Conservation (phyloP, 1,140 invertebrate species). For the Anastatus disparis region DNA sequence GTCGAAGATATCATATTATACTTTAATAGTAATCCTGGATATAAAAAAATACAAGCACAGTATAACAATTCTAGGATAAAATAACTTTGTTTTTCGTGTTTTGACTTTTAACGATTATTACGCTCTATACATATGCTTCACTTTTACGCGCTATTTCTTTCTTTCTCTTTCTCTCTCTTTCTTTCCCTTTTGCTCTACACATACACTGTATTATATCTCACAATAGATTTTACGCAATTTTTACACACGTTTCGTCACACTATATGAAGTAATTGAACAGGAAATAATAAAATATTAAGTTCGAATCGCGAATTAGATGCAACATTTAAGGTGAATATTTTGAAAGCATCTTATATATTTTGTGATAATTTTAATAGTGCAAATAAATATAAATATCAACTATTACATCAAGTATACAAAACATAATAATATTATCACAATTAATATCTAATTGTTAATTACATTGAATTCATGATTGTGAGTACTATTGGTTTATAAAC, state of each 20-base stretch:
- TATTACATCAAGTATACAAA: too few species aligned
- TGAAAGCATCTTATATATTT: constrained; percentile 7
- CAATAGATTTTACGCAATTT: not conserved
- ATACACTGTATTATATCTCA: constrained; percentile 1
- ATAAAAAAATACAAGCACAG: not conserved
- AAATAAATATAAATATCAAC: too few species aligned
- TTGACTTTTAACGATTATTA: constrained; percentile 3
- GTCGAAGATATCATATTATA: constrained; percentile 3
- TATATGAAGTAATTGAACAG: constrained; percentile 1
- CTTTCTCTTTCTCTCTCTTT: too few species aligned
- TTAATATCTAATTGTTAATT: not conserved
- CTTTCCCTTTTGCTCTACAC: too few species aligned
- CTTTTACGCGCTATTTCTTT: not conserved
- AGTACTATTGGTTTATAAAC: too few species aligned
- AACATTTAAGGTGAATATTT: constrained; percentile 29
- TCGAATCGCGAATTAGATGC: too few species aligned
- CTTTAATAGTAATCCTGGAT: not conserved
- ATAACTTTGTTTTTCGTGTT: constrained; percentile 7
- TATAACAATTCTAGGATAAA: constrained; percentile 4
- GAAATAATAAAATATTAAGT: not conserved
- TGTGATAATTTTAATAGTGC: too few species aligned
- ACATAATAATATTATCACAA: not conserved
- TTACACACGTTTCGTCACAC: not conserved
- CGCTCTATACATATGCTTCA: not conserved
- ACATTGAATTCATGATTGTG: too few species aligned